These are phyloP conservation scores for Anoncus sp. DNA, from an alignment of 2,888 invertebrate genomes.

Conservation along the genomic window DNA sequence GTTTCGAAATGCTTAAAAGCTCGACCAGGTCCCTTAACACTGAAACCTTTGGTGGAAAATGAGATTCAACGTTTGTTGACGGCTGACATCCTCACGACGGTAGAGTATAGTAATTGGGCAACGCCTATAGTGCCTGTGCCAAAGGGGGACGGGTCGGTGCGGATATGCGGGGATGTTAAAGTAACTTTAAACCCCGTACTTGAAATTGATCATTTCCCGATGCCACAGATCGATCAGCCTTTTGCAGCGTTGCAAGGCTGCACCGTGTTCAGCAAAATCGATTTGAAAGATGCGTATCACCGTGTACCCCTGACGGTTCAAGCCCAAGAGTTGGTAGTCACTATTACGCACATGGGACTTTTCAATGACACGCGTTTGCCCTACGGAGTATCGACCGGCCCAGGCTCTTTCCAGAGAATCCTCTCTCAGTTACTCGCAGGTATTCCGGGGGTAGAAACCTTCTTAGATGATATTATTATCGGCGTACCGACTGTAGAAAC, in stretches of 20 bases:
- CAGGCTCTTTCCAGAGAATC: slow-evolving; percentile 7
- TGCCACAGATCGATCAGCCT: slow-evolving; percentile 65
- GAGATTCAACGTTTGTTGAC: too few relatives aligned
- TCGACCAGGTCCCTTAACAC: background rate
- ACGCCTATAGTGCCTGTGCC: slow-evolving; percentile 72
- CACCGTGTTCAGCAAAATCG: slow-evolving; percentile 74
- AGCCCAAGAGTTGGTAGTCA: slow-evolving; percentile 72
- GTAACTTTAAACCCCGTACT: slow-evolving; percentile 64
- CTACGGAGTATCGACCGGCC: slow-evolving; percentile 30
- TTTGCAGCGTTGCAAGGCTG: slow-evolving; percentile 64
- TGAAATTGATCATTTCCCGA: slow-evolving; percentile 55
- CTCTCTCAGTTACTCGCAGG: slow-evolving; percentile 2
- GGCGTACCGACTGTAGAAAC: background rate
- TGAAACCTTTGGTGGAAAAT: background rate
- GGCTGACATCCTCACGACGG: slow-evolving; percentile 45
- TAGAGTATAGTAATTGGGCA: slow-evolving; percentile 69
- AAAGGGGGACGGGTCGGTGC: slow-evolving; percentile 67
- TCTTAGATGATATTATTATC: slow-evolving; percentile 48
- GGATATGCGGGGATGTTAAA: slow-evolving; percentile 72
- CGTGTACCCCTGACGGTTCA: slow-evolving; percentile 73
- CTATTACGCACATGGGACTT: slow-evolving; percentile 75
- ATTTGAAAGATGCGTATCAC: slow-evolving; percentile 77
- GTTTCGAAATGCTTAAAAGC: slow-evolving; percentile 63
- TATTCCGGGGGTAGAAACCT: slow-evolving; percentile 31
- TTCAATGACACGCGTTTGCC: slow-evolving; percentile 57